phyloP scores from a whole-genome alignment of 2,888 invertebrate genomes.

The Spialia ferax region DNA sequence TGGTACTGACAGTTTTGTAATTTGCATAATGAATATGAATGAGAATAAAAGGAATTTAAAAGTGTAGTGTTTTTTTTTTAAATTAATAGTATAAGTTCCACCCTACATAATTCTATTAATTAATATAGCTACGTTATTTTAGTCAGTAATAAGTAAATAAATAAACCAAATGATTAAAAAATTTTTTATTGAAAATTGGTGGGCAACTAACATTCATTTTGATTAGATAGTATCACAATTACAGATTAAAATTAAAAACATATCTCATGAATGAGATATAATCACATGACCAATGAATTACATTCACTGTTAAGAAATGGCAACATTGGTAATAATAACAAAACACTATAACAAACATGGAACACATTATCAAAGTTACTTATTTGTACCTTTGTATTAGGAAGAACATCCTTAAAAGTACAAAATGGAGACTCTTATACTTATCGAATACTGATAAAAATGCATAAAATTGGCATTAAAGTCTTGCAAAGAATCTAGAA shows the following conservation, averaged over 20 bases:
- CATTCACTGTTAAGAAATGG: neutral
- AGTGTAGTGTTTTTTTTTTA: too few species aligned
- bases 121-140: neutral
- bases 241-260: neutral
- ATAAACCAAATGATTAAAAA: neutral
- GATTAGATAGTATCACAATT: neutral
- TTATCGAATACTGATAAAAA: too few species aligned
- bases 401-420: too few species aligned
- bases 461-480: too few species aligned
- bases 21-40: constrained; percentile 2
- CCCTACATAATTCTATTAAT: neutral
- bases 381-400: too few species aligned
- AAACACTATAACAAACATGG: too few species aligned
- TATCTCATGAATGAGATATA: neutral
- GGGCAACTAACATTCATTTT: neutral
- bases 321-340: too few species aligned
- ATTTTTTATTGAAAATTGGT: neutral
- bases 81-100: too few species aligned
- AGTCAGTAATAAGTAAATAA: neutral
- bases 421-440: too few species aligned
- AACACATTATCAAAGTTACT: too few species aligned
- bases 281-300: neutral
- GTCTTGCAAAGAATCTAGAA: too few species aligned
- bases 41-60: neutral
- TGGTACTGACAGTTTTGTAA: constrained; percentile 1